Conservation (phyloP, 2,888 invertebrate genomes). For the Chalcosyrphus nemorum region DNA sequence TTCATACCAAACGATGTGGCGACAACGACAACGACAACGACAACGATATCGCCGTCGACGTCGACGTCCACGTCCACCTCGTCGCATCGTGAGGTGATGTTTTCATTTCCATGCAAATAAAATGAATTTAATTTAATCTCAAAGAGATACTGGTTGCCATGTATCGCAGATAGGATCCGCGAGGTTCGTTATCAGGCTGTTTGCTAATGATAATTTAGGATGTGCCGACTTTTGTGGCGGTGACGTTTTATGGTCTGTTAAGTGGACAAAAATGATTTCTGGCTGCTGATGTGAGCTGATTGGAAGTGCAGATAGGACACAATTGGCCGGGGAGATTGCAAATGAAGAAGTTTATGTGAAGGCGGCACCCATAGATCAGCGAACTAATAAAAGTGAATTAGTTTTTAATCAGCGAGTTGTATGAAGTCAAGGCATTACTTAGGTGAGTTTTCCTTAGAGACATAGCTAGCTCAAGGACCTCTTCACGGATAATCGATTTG, state of each 20-base stretch:
- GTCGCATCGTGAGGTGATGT: conserved; percentile 66
- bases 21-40: conserved; percentile 23
- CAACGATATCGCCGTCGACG: conserved; percentile 29
- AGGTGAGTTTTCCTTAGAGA: too few species aligned
- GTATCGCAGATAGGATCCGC: conserved; percentile 37
- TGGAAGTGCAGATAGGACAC: not conserved
- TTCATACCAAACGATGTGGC: not conserved
- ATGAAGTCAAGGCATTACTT: not conserved
- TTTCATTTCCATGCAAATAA: conserved; percentile 74
- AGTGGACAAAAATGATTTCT: conserved; percentile 28
- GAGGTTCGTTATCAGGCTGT: conserved; percentile 58
- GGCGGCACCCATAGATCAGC: too few species aligned
- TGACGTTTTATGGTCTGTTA: conserved; percentile 32
- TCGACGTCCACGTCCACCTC: not conserved
- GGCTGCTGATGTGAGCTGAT: not conserved
- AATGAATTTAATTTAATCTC: conserved; percentile 57
- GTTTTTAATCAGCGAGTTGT: not conserved
- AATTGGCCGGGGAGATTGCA: not conserved
- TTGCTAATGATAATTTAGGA: conserved; percentile 67
- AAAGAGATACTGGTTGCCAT: conserved; percentile 26
- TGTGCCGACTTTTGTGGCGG: conserved; percentile 39
- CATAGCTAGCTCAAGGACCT: too few species aligned
- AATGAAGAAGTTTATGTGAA: not conserved
- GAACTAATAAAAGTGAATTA: not conserved
- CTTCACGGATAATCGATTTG: too few species aligned